Base-by-base conservation (phyloP, 2,888 invertebrate species). In the Coremacera marginata region DNA sequence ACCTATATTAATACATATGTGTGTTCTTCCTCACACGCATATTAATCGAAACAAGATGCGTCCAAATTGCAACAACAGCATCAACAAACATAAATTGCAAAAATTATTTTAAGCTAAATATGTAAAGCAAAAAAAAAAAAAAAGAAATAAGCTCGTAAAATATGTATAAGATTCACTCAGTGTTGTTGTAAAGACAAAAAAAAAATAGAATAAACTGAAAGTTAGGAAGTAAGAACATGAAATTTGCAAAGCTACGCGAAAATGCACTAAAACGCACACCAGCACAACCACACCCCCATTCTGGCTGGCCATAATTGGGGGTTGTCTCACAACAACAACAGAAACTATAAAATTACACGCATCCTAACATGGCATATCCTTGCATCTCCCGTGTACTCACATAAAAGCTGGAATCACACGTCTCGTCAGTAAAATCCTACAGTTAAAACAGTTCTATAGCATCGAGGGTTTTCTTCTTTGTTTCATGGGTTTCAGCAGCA, bases 371-470 rank as follows among this genome's bases (percentile, higher is more conserved):
- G 70, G 27, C 57, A 25, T 19, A 60, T 63, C 60, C 57, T 25
- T 16, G 62, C 52, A 44, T 70, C 19, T 49, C 5, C n/a, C 14
- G 52, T 27, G 75, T 8, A 11, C 19, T 71, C 31, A 65, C 25
- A 63, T 34, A 70, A 63, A 65, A 25, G 3, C 71, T 22, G 19
- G 65, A 19, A 27, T 25, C 34, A 75, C 82, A 82, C 82, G 82
- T 82, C 80, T 78, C 72, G 75, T 67, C 81, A 81, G 81, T 82
- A 82, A 81, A 82, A 81, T 81, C 79, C 79, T 79, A 80, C 79
- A 80, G 78, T 78, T 78, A 78, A 68, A 79, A 77, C 76, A 76
- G 79, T 76, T 65, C 60, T 55, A 51, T 49, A n/a, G 11, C 27
- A 2, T 25, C 19, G 19, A 71, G 7, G 7, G 71, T 52, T 27